Conservation (phyloP, 2,888 invertebrate species). For the Meteorus colon region DNA sequence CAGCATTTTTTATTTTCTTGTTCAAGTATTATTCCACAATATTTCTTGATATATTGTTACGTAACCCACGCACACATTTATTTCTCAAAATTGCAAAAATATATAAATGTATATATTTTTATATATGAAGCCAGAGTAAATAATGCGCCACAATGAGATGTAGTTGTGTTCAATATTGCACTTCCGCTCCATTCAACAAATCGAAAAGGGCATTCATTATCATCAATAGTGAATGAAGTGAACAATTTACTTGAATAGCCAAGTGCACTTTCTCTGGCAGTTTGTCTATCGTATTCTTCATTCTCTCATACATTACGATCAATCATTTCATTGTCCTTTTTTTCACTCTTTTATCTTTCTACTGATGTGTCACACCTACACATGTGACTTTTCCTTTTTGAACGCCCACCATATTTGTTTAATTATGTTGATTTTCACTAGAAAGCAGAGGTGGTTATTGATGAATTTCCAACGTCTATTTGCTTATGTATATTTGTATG, state of each 20-base stretch:
- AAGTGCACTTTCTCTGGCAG: not conserved
- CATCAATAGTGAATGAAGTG: conserved; percentile 8
- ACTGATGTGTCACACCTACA: too few species aligned
- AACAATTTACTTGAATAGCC: not conserved
- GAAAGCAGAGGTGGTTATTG: not conserved
- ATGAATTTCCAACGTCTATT: not conserved
- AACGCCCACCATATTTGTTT: not conserved
- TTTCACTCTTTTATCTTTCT: not conserved
- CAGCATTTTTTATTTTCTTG: not conserved
- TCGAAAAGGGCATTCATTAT: conserved; percentile 2
- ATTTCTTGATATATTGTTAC: not conserved
- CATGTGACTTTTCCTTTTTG: not conserved
- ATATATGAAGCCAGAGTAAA: not conserved
- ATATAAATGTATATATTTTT: not conserved
- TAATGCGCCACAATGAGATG: not conserved
- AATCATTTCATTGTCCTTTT: not conserved
- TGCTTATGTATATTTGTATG: not conserved
- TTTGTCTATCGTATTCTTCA: not conserved
- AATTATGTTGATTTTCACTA: not conserved
- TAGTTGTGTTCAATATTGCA: not conserved
- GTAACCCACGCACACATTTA: not conserved
- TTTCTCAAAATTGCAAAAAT: not conserved
- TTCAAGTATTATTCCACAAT: not conserved
- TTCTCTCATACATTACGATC: not conserved
- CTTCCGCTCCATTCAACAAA: conserved; percentile 6